Conservation (phyloP, 2,797 vertebrate species). For the Myotis planiceps region DNA sequence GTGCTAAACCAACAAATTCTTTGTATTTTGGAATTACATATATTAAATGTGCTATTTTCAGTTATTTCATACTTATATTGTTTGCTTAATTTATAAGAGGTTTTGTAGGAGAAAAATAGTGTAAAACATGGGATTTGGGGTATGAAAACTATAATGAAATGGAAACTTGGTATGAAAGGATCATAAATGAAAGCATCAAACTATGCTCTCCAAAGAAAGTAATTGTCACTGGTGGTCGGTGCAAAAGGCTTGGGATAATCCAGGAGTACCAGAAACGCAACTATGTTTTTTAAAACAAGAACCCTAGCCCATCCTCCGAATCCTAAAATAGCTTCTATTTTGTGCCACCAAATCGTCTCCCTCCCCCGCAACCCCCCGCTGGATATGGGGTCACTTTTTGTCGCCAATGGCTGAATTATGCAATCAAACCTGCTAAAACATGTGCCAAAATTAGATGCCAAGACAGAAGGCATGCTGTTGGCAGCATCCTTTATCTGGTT, state of each 20-base stretch:
- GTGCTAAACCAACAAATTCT: not conserved
- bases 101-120: slow-evolving; percentile 21
- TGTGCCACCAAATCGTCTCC: not conserved
- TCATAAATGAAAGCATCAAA: not conserved
- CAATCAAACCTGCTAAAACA: slow-evolving; percentile 58
- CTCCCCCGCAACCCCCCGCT: too few relatives aligned
- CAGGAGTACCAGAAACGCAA: not conserved
- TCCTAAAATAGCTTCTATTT: not conserved
- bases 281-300: not conserved
- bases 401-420: slow-evolving; percentile 65
- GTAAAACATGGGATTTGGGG: not conserved
- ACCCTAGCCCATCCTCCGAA: not conserved
- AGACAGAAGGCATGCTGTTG: slow-evolving; percentile 70
- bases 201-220: not conserved
- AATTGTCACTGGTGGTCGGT: not conserved
- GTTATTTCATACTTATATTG: slow-evolving; percentile 8
- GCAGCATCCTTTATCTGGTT: slow-evolving; percentile 60
- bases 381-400: slow-evolving; percentile 52
- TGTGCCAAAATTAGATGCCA: slow-evolving; percentile 65
- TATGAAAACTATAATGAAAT: slow-evolving; percentile 19
- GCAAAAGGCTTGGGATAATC: not conserved
- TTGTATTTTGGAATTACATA: not conserved
- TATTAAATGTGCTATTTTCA: not conserved
- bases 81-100: slow-evolving; percentile 19
- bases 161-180: not conserved